Conservation (phyloP, 2,797 vertebrate species). For the Eospalax fontanierii region DNA sequence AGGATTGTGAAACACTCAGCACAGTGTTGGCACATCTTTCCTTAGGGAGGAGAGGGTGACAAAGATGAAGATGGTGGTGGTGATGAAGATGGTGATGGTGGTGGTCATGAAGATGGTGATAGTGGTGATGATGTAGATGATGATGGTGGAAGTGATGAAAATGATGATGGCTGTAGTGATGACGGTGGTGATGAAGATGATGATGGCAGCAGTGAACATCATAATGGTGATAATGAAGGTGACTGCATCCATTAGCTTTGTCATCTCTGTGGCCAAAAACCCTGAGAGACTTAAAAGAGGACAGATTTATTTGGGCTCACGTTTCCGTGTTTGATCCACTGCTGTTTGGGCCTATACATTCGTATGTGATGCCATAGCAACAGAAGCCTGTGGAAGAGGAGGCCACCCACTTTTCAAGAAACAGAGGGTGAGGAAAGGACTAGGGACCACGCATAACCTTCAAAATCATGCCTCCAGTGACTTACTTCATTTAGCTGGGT, state of each 20-base stretch:
- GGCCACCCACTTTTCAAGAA: too few species aligned
- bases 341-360: background rate
- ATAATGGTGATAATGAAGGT: too few species aligned
- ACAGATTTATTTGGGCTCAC: too few species aligned
- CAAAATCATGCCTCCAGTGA: background rate
- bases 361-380: background rate
- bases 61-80: background rate
- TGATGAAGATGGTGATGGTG: background rate
- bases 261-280: background rate
- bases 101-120: background rate
- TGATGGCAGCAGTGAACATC: background rate
- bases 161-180: background rate
- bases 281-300: background rate
- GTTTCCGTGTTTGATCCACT: background rate
- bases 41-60: background rate
- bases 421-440: background rate
- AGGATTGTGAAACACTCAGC: background rate
- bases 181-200: rapidly evolving
- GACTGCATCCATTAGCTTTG: background rate
- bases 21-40: background rate
- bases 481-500: background rate
- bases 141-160: background rate
- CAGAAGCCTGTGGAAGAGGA: too few species aligned
- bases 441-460: background rate
- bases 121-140: too few species aligned